phyloP scores from a whole-genome alignment of 2,113 vertebrate species.

The Amazona guildingii region DNA sequence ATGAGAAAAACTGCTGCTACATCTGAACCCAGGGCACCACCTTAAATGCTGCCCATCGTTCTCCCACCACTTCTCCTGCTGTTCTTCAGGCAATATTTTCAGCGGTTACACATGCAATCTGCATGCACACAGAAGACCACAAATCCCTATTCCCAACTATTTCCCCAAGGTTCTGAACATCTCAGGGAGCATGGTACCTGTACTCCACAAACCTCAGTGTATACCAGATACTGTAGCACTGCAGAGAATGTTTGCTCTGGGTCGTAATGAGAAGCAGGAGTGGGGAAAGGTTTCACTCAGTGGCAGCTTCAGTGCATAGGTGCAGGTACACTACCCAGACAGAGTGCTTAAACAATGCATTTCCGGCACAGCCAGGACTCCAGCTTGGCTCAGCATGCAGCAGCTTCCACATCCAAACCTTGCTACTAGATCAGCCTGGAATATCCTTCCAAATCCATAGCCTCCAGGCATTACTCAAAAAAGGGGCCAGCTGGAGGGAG shows the following conservation, averaged over 20 bases:
- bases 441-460: constrained; percentile 49
- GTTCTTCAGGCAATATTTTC: not conserved
- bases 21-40: not conserved
- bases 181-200: not conserved
- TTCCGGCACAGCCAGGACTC: not conserved
- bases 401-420: constrained; percentile 25
- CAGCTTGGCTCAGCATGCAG: not conserved
- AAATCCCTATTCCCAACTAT: not conserved
- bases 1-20: not conserved
- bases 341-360: not conserved
- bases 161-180: not conserved
- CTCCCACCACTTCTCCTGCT: not conserved
- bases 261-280: not conserved
- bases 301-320: not conserved
- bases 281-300: not conserved
- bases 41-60: not conserved
- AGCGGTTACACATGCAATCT: not conserved
- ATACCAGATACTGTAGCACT: not conserved
- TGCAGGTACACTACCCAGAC: constrained; percentile 32
- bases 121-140: not conserved
- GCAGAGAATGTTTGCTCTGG: not conserved
- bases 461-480: constrained; percentile 40
- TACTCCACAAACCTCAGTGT: not conserved
- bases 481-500: not conserved
- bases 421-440: constrained; percentile 65